Evolutionary conservation across 1,140 invertebrate species (phyloP), one percentile per base, ranked within the genome.

Genomic region (Ylistrum balloti): DNA sequence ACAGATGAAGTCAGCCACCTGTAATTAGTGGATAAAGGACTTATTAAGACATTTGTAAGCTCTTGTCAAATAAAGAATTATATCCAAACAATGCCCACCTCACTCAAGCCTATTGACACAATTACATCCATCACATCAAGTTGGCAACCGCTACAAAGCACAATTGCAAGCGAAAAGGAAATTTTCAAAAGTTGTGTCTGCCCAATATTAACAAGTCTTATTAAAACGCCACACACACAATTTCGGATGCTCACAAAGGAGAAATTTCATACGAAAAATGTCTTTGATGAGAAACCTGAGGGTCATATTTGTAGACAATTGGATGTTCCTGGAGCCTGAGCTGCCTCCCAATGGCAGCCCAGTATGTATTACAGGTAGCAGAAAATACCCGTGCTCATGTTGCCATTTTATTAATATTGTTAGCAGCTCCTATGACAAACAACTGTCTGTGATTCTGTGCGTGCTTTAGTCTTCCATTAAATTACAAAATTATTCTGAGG

Each of bases 41-140:
- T 74, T 74, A 74, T 74, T 74, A 74, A 74, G 56, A 74, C 56
- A 74, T 74, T 74, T n/a, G 56, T 74, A 74, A 74, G 56, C 56
- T 11, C 56, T 45, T 28, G 56, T 74, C 56, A 74, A 74, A 74
- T 74, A 74, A 1, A 45, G 41, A 45, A 45, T 28, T 28, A 74
- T 28, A 74, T 28, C n/a, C 56, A 74, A 74, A 74, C 56, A 74
- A 74, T 74, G 56, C 56, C 56, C 22, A 74, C 56, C 56, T 74
- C 28, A 74, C 56, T 28, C 22, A 17, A 17, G 41, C 17, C 41
- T 45, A 45, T 17, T 45, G 56, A 74, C 56, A 74, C 56, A 74
- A 74, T 74, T 28, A 74, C 17, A 74, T n/a, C 56, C 56, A 74
- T 74, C 56, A 74, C 17, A 28, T 28, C 20, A 74, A 74, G 22